Percentiles rank a stretch among this genome's conserved stretches.
phyloP scores from a whole-genome alignment of 64 coral and sea anemone species.

The Stichodactyla helianthus region DNA sequence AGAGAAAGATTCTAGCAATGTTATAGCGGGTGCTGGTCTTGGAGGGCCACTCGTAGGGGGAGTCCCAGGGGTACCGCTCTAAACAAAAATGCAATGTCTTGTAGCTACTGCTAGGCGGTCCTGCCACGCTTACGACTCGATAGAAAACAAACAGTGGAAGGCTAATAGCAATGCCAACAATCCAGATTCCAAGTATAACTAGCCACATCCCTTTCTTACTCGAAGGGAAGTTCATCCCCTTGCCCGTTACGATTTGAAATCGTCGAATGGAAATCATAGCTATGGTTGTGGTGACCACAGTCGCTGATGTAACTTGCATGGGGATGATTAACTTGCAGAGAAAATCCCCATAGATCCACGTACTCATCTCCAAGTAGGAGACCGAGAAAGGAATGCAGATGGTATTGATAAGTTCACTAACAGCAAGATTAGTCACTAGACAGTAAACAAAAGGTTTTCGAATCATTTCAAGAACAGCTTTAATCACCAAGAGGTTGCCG shows the following conservation, averaged over 20 bases:
- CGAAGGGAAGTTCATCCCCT: neutral
- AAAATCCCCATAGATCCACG: constrained; percentile 66
- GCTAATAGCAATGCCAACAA: neutral
- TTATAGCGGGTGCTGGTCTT: constrained; percentile 13
- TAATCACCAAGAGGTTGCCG: constrained; percentile 47
- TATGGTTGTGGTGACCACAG: constrained; percentile 56
- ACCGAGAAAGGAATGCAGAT: constrained; percentile 35
- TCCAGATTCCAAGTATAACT: constrained; percentile 21
- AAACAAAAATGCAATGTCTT: neutral
- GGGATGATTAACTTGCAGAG: constrained; percentile 49
- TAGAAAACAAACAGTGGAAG: constrained; percentile 6
- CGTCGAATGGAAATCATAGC: constrained; percentile 71
- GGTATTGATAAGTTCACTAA: constrained; percentile 66
- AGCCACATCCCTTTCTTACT: constrained; percentile 14
- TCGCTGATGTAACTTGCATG: constrained; percentile 45
- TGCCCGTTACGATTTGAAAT: constrained; percentile 34
- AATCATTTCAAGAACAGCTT: constrained; percentile 25
- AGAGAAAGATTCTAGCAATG: constrained; percentile 33
- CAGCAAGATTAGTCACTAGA: constrained; percentile 73
- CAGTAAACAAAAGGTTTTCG: constrained; percentile 40
- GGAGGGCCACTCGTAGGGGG: neutral
- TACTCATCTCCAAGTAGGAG: constrained; percentile 41
- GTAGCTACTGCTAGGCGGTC: neutral
- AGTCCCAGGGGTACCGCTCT: neutral
- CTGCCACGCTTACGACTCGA: neutral